Evolutionary conservation across 2,888 invertebrate species (phyloP), one percentile per base, ranked within the genome.

Genomic region (Brachyopa scutellaris): DNA sequence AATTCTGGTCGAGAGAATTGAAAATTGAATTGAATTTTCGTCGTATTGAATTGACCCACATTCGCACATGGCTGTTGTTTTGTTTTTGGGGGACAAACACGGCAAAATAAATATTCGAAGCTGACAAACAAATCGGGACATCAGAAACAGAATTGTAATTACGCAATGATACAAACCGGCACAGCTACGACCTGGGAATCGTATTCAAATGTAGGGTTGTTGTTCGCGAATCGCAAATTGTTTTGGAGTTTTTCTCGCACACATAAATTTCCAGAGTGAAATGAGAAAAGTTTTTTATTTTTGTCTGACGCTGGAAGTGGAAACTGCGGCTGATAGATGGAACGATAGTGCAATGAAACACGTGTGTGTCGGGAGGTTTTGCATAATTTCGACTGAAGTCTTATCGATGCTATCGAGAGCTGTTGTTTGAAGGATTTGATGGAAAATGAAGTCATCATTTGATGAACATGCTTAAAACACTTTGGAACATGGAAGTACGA

Each of bases 101-200:
- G 31, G 38, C 15, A 21, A 45, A 23, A 69, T 57, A 70, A 70
- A 51, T 42, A 62, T 47, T 29, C 26, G 49, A 29, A 33, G 26
- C 55, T 21, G 31, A 53, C 59, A 73, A 67, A 47, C 31, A 53
- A 73, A 40, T 67, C 61, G 69, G 67, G 42, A 62, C 42, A 55
- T 67, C 79, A 49, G 67, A 62, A 55, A 67, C 55, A 36, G 73
- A 80, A 69, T 55, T 62, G 55, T 57, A 47, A 74, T 80, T 80
- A 67, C 31, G 53, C 23, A 51, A 61, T 55, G 6, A 2, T 23
- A 26, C 7, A 36, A 11, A 38, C 4, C 21, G 23, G 23, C 3
- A 9, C 17, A 26, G 2, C 5, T 29, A 64, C 23, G 51, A 64
- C 57, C 23, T 66, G 77, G 77, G 77, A 70, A 69, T 61, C 40